Evolutionary conservation across 2,113 vertebrate genomes (phyloP), one percentile per base, ranked within the genome.

Genomic region (Tragelaphus buxtoni): DNA sequence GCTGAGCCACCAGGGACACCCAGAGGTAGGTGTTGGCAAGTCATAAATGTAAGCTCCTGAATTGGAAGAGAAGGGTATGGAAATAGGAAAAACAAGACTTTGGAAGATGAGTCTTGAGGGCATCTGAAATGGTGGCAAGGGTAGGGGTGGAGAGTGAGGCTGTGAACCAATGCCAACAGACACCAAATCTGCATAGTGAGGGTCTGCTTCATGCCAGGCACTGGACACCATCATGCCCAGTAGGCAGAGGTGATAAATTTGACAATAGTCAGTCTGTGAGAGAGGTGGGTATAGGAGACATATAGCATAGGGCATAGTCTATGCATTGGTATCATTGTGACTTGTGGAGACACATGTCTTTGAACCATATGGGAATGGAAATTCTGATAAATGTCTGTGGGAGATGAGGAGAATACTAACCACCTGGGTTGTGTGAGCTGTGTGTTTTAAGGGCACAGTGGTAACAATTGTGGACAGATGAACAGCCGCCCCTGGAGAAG

Each of bases 401-500:
- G 22, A 10, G n/a, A 24, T 9, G 51, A 32, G 47, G 58, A 90
- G 55, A 89, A n/a, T 8, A 9, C 28, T 26, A 61, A 35, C 7
- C 22, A 28, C 30, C 63, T 49, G 53, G 26, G 28, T 58, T 35
- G 51, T 79, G 51, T 14, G 69, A 72, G 9, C 51, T 63, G 10
- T 55, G 53, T 84, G 79, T 84, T 95, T 88, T 63, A 69, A 76
- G 39, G 82, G n/a, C 1, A 3, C 69, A 61, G 51, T 96, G 35
- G 22, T 93, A 55, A 88, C 26, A 35, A 11, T 10, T 65, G 49
- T 82, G 84, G 88, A 85, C 85, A 92, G 81, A 96, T n/a, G 83
- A 95, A 47, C 92, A 85, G 90, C 45, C 30, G 92, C 69, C 96
- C 39, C 49, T 95, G 85, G 94, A 96, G 97, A 94, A 96, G 84